Evolutionary conservation across 1,140 invertebrate genomes (phyloP), one percentile per base, ranked within the genome.

Genomic region (Drosophila lacertosa): DNA sequence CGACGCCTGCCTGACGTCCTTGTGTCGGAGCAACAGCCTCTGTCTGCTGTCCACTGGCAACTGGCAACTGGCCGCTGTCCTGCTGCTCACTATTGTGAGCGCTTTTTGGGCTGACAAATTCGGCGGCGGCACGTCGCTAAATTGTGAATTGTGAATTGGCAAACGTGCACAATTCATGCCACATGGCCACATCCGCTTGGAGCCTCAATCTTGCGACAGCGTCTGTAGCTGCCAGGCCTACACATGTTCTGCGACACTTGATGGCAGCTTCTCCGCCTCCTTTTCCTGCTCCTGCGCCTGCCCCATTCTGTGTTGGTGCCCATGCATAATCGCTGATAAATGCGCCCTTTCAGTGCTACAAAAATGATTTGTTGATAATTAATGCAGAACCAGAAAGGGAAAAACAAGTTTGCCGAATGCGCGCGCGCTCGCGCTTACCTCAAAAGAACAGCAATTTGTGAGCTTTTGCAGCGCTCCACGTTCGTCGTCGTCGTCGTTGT

Each of bases 361-460:
- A 88, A 88, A 88, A 88, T 88, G 82, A 88, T 88, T 88, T 88
- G 82, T 88, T 88, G 82, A 88, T 88, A 88, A 88, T 88, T 88
- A 88, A 88, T 88, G 75, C 82, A 88, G 76, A 37, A 60, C 35
- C 62, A 71, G n/a, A 75, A 75, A 74, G 42, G 33, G 42, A 68
- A 78, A 67, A 58, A 60, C 24, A 45, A 51, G 82, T 88, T 88
- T 70, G 64, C 68, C n/a, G n/a, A n/a, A n/a, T n/a, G n/a, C n/a
- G n/a, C 68, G 60, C 54, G 40, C 62, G 45, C 64, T 18, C 57
- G 18, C 33, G 18, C 18, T 55, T 64, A 64, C 68, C 78, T 64
- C 73, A 58, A 74, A 83, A 81, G 73, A 77, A 77, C 74, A 39
- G 66, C 82, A 86, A 86, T 88, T 86, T 88, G 74, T 86, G 26